Base-by-base conservation (phyloP, 2,888 invertebrate genomes). In the Acleris emargana region DNA sequence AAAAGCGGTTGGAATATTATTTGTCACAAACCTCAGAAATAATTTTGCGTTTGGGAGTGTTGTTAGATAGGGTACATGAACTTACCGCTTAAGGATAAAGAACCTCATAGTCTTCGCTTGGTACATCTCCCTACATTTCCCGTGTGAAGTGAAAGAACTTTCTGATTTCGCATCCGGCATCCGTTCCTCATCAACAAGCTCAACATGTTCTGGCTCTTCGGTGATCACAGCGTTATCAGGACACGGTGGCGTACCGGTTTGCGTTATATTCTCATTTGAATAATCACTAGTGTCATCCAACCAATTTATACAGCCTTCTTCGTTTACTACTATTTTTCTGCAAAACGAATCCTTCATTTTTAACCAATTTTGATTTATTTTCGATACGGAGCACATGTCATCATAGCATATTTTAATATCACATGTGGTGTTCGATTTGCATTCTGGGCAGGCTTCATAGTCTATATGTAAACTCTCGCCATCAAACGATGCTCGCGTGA, bases 311-410 rank as follows among this genome's bases (percentile, higher is more conserved):
- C 72, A 75, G 20, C 91, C 91, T 72, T 91, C 91, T 61, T 85
- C 79, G 60, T 88, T 82, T 0, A 91, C 85, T 13, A 75, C 50
- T 42, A 92, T 72, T 52, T 76, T 80, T 68, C 87, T 88, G 28
- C 74, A 72, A 73, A 85, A 88, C 0, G 91, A 90, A 76, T 92
- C 91, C 67, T 78, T 84, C 81, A 91, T 80, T 68, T 72, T 80
- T n/a, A 90, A 69, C 91, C 90, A 92, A 61, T 71, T 69, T 58
- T 79, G 76, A 45, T 84, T 79, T 13, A 76, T 43, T 69, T 79
- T 79, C 17, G 73, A 72, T 2, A 76, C 74, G 51, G 71, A 80
- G 47, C 70, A 72, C 55, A 70, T 70, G 49, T 81, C 78, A 25
- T 77, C 74, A 6, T 74, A 51, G 72, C 75, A 79, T 47, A 91